phyloP scores from a whole-genome alignment of 2,797 vertebrate genomes.

The Chaetophractus vellerosus region DNA sequence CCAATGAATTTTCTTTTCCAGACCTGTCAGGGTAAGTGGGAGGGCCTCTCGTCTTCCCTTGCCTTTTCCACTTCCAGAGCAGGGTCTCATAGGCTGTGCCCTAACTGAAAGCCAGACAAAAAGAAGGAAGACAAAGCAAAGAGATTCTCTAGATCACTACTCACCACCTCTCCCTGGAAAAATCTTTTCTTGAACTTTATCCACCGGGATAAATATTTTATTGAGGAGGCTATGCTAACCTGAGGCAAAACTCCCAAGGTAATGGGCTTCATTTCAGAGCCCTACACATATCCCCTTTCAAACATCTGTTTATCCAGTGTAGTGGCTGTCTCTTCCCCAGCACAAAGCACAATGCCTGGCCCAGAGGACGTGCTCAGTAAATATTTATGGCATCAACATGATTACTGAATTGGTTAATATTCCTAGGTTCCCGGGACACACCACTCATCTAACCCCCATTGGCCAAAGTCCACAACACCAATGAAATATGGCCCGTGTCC shows the following conservation, averaged over 20 bases:
- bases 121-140: neutral
- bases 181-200: conserved; percentile 29
- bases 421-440: neutral
- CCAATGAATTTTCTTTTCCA: neutral
- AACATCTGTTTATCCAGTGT: neutral
- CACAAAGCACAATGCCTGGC: neutral
- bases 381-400: neutral
- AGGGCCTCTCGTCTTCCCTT: neutral
- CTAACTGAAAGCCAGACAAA: neutral
- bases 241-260: conserved; percentile 45
- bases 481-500: neutral
- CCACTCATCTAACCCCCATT: neutral
- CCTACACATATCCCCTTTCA: neutral
- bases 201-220: conserved; percentile 40
- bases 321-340: neutral
- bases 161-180: conserved; percentile 1
- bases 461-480: neutral
- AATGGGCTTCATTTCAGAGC: conserved; percentile 25
- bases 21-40: neutral
- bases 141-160: neutral
- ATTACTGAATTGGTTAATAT: conserved; percentile 23
- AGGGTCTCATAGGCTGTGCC: neutral
- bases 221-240: neutral
- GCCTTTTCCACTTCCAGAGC: neutral
- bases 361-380: neutral